phyloP scores from a whole-genome alignment of 1,140 invertebrate species.

The Rhagoletis zephyria region DNA sequence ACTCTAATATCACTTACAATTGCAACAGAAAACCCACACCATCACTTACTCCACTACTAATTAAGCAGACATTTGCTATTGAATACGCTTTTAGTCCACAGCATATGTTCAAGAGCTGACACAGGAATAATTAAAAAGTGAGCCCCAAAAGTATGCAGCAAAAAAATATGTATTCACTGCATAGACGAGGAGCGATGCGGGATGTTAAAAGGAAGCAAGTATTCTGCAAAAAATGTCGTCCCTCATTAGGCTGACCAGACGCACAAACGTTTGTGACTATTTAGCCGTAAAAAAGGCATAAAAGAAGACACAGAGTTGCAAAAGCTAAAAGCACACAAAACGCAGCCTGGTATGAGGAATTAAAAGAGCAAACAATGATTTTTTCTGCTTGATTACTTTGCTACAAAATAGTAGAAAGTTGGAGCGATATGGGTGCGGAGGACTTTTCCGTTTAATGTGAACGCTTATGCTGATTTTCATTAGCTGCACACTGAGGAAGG shows the following conservation, averaged over 20 bases:
- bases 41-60: neutral
- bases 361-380: slow-evolving; percentile 28
- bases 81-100: neutral
- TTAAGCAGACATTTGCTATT: slow-evolving; percentile 6
- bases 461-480: neutral
- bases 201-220: neutral
- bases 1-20: neutral
- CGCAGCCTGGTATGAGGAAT: neutral
- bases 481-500: neutral
- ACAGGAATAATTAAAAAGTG: slow-evolving; percentile 29
- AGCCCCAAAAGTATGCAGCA: slow-evolving; percentile 1
- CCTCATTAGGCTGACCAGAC: slow-evolving; percentile 46
- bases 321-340: neutral
- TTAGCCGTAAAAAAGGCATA: neutral
- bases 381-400: slow-evolving; percentile 50
- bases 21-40: neutral
- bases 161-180: neutral
- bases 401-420: neutral
- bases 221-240: slow-evolving; percentile 1
- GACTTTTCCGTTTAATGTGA: neutral
- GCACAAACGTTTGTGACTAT: neutral
- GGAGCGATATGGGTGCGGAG: neutral
- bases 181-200: neutral
- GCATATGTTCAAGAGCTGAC: slow-evolving; percentile 1
- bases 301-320: slow-evolving; percentile 13